A percentile compares a stretch with the other conserved stretches of the same genome.
Evolutionary conservation across 2,113 vertebrate genomes (phyloP).

Genomic region (Cynoglossus semilaevis): DNA sequence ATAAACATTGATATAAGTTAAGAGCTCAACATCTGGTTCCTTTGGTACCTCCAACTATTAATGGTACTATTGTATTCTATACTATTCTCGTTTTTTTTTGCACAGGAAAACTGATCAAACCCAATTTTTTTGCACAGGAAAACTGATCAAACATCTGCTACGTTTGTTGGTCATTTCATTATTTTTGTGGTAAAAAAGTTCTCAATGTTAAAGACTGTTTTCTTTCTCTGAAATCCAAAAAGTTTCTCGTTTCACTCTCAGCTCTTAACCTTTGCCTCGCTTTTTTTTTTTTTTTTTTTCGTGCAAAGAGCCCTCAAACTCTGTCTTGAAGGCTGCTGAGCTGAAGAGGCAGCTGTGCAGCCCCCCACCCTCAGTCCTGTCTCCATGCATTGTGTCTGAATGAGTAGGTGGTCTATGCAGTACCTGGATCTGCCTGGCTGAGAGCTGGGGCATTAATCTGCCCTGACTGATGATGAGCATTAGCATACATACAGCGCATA

Average conservation of each 20-base stretch:
- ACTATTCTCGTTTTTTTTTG: no score
- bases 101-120: no score
- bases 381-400: constrained; percentile 55
- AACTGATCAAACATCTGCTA: no score
- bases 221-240: not conserved
- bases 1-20: no score
- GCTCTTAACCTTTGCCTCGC: not conserved
- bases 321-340: constrained; percentile 27
- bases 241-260: not conserved
- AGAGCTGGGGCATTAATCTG: constrained; percentile 57
- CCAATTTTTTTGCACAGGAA: no score
- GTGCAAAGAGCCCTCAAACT: constrained; percentile 5
- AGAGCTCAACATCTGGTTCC: no score
- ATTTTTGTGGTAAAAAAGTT: no score
- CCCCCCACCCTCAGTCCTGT: constrained; percentile 23
- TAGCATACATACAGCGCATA: constrained; percentile 55
- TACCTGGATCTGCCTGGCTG: constrained; percentile 46
- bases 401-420: constrained; percentile 56
- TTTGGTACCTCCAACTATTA: no score
- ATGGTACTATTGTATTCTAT: no score
- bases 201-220: not conserved
- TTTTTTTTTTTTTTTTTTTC: not conserved
- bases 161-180: no score
- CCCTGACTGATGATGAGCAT: constrained; percentile 71
- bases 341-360: constrained; percentile 29